Percentiles rank a stretch among this genome's conserved stretches.
phyloP scores from a whole-genome alignment of 2,113 vertebrate species.

The Prinia subflava region DNA sequence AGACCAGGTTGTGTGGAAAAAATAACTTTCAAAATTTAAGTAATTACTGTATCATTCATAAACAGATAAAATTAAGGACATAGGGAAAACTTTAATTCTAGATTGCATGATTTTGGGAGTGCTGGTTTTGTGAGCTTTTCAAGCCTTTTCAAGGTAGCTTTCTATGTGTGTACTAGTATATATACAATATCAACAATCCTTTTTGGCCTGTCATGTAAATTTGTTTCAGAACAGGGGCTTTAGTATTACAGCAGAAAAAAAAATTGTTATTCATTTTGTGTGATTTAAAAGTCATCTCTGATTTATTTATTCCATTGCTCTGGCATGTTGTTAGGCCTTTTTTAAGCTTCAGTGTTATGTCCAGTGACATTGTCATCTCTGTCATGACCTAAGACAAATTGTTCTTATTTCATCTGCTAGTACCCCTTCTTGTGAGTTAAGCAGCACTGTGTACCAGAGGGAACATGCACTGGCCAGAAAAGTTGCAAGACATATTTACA shows the following conservation, averaged over 20 bases:
- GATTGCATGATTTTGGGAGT: background rate
- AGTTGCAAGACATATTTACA: background rate
- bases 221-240: background rate
- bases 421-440: background rate
- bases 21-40: background rate
- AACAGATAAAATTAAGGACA: background rate
- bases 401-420: background rate
- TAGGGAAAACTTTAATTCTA: background rate
- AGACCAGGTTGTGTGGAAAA: background rate
- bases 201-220: background rate
- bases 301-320: constrained; percentile 6
- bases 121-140: background rate
- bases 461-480: background rate
- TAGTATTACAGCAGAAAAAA: background rate
- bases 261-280: background rate
- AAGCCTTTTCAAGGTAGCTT: background rate
- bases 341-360: background rate
- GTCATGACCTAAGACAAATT: background rate
- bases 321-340: background rate
- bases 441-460: background rate
- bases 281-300: constrained; percentile 7
- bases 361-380: background rate
- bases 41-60: background rate
- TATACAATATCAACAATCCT: background rate
- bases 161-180: background rate